Conservation (phyloP, 2,113 vertebrate genomes). For the Megatriorchis doriae region DNA sequence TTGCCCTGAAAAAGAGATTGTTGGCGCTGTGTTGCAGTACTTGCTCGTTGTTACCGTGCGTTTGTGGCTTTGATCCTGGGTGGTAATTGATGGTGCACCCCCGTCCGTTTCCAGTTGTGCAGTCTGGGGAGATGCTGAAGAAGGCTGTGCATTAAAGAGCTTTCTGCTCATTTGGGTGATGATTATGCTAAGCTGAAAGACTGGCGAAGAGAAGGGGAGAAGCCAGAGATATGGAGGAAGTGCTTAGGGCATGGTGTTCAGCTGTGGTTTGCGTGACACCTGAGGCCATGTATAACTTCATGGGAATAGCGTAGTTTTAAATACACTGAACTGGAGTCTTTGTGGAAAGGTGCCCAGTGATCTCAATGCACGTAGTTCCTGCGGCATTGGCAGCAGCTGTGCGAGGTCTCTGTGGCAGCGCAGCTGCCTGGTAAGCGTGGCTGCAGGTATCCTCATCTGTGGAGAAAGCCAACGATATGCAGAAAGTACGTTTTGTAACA, state of each 20-base stretch:
- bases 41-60: not conserved
- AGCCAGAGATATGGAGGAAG: not conserved
- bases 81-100: not conserved
- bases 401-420: accelerated
- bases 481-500: not conserved
- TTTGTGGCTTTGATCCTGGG: not conserved
- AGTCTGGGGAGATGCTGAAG: not conserved
- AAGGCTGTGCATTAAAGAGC: not conserved
- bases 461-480: not conserved
- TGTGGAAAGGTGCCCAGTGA: not conserved
- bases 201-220: not conserved
- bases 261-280: not conserved
- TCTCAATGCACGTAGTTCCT: accelerated
- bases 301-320: not conserved
- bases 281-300: not conserved
- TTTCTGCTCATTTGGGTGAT: not conserved
- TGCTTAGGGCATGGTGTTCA: not conserved
- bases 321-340: not conserved
- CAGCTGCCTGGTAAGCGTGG: accelerated
- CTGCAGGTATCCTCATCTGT: accelerated
- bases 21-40: not conserved
- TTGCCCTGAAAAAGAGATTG: not conserved
- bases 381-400: accelerated
- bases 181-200: not conserved
- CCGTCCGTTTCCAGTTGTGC: not conserved